Conservation (phyloP, 2,113 vertebrate genomes). For the Candoia aspera region DNA sequence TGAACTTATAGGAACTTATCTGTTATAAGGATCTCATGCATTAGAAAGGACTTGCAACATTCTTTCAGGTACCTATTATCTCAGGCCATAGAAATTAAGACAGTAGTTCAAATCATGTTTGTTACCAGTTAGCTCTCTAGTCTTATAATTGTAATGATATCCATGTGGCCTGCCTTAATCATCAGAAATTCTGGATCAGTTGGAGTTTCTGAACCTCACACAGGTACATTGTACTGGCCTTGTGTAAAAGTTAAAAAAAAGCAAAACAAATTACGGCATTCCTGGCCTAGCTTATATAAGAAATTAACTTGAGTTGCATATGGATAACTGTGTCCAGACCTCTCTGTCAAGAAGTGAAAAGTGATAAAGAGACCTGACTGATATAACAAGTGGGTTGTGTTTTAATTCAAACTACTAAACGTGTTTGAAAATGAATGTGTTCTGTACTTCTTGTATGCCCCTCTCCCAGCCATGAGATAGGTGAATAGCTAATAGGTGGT, state of each 20-base stretch:
- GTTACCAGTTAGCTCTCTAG: neutral
- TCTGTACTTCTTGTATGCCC: neutral
- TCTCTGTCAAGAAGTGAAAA: neutral
- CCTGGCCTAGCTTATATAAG: neutral
- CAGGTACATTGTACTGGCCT: neutral
- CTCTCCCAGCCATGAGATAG: neutral
- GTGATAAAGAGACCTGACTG: neutral
- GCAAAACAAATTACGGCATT: neutral
- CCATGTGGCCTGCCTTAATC: neutral
- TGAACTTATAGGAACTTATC: neutral
- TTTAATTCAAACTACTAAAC: neutral
- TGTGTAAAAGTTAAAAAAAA: neutral
- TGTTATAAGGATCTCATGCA: neutral
- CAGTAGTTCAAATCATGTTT: neutral
- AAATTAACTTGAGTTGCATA: neutral
- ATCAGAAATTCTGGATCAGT: neutral
- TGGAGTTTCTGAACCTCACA: neutral
- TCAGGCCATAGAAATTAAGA: neutral
- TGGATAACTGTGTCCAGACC: neutral
- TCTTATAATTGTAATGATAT: neutral
- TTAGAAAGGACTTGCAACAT: neutral
- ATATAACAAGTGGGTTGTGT: neutral
- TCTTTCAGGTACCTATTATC: neutral
- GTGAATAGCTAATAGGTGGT: neutral
- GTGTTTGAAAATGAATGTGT: neutral